Evolutionary conservation across 2,797 vertebrate species (phyloP).

Genomic region (Gymnocypris eckloni): DNA sequence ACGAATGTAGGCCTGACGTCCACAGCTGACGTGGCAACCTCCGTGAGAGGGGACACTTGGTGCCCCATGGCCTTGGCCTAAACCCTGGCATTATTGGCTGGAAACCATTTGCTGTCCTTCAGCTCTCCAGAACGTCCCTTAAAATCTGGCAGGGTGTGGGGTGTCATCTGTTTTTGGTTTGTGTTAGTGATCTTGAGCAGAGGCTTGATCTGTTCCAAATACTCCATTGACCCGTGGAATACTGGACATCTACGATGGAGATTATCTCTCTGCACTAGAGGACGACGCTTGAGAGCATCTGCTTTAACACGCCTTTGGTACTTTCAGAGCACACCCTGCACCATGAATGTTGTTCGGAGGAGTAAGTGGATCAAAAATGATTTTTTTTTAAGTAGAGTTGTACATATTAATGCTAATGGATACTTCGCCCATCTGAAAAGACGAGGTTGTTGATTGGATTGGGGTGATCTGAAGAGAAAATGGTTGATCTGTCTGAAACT

Average conservation of each 20-base stretch:
- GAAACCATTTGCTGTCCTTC: slow-evolving; percentile 63
- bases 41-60: slow-evolving; percentile 93
- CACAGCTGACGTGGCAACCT: slow-evolving; percentile 85
- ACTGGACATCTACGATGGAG: slow-evolving; percentile 68
- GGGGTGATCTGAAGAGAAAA: slow-evolving; percentile 66
- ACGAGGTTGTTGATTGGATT: slow-evolving; percentile 75
- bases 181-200: slow-evolving; percentile 50
- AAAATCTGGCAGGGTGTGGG: slow-evolving; percentile 61
- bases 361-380: slow-evolving; percentile 67
- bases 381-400: slow-evolving; percentile 51
- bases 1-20: slow-evolving; percentile 89
- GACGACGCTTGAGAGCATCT: slow-evolving; percentile 64
- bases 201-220: slow-evolving; percentile 41
- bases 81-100: slow-evolving; percentile 65
- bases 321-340: slow-evolving; percentile 70
- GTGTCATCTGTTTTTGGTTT: slow-evolving; percentile 60
- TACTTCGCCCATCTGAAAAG: slow-evolving; percentile 68
- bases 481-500: slow-evolving; percentile 74
- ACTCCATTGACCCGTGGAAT: slow-evolving; percentile 70
- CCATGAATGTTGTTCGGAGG: slow-evolving; percentile 62
- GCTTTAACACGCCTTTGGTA: slow-evolving; percentile 67
- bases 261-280: slow-evolving; percentile 60
- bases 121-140: slow-evolving; percentile 60
- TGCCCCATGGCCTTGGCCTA: slow-evolving; percentile 94
- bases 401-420: slow-evolving; percentile 70